Base-by-base conservation (phyloP, 2,888 invertebrate genomes). In the Idaea aversata region DNA sequence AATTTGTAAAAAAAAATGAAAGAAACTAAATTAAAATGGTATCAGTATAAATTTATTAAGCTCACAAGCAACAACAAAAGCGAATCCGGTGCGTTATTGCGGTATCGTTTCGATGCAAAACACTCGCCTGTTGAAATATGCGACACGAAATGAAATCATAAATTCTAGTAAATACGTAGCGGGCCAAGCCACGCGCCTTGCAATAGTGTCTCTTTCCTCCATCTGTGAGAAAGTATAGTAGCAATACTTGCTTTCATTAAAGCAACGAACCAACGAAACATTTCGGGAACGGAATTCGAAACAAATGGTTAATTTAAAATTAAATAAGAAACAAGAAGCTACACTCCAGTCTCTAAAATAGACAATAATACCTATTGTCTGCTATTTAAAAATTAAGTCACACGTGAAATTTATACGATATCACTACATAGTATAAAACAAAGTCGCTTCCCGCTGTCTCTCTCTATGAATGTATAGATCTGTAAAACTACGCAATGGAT, bases 111-210 rank as follows among this genome's bases (percentile, higher is more conserved):
- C 84, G 79, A 88, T 89, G 84, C 84, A 85, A 85, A 86, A 83
- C 83, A 81, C 79, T 81, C 83, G 87, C 80, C 81, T 80, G 75
- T 79, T 88, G 87, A 90, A 88, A 88, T 89, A 90, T 87, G 88
- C 85, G 86, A 86, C 83, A 83, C 86, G 84, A 90, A 90, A 91
- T 91, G 88, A 91, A 91, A 88, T 87, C 88, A 89, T 90, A 91
- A 90, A 90, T 90, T 88, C 78, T 75, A 72, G 84, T 85, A 84
- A 88, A 87, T 84, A 86, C 77, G 80, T 78, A 76, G 74, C 81
- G 81, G 76, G 76, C 75, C 76, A 73, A 77, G 77, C 77, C 71
- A 65, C 72, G 82, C 78, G 78, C 77, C 76, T 76, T 76, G 76
- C 73, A 71, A 73, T 75, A 72, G 72, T 72, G 74, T 75, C 75